Evolutionary conservation across 2,888 invertebrate genomes (phyloP), one percentile per base, ranked within the genome.

Genomic region (Lithophane socia): DNA sequence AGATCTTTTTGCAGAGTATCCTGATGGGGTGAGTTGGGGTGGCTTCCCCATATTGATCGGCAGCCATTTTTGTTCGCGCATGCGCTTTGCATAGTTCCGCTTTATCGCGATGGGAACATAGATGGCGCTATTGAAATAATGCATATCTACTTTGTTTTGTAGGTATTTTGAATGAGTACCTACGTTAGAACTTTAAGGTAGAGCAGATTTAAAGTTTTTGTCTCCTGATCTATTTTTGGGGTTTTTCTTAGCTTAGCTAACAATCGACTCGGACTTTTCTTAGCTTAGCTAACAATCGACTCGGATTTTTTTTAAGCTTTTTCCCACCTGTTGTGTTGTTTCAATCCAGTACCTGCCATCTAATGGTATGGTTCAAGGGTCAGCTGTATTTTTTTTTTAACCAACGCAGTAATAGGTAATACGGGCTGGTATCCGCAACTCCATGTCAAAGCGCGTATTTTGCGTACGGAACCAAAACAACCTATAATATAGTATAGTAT

Each of bases 21-120:
- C 88, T 84, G 85, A 87, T 87, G 90, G 90, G 95, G 94, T 94
- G 92, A 92, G 92, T 91, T 89, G 79, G 95, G 96, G 95, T 94
- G 95, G 95, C 87, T 89, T 90, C 88, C 83, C 86, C 77, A 89
- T 96, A 96, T 96, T 94, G 96, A 96, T 96, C 92, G 93, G 91
- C 94, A 89, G 96, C 96, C 96, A 96, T 96, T 89, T 95, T 95
- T 93, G 91, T 92, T 92, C 89, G 90, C 94, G 93, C 96, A 93
- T 94, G 96, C 95, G 95, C 90, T 75, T 76, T 90, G 42, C 12
- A 29, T 61, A 10, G 18, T 72, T 84, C 75, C 64, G 67, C 65
- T 87, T 90, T 92, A 89, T 88, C 90, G 74, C n/a, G 65, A 72
- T 85, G 79, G 87, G 76, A 79, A 84, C 83, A 94, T 88, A 96